Base-by-base conservation (phyloP, 2,113 vertebrate species). In the Nothobranchius furzeri region DNA sequence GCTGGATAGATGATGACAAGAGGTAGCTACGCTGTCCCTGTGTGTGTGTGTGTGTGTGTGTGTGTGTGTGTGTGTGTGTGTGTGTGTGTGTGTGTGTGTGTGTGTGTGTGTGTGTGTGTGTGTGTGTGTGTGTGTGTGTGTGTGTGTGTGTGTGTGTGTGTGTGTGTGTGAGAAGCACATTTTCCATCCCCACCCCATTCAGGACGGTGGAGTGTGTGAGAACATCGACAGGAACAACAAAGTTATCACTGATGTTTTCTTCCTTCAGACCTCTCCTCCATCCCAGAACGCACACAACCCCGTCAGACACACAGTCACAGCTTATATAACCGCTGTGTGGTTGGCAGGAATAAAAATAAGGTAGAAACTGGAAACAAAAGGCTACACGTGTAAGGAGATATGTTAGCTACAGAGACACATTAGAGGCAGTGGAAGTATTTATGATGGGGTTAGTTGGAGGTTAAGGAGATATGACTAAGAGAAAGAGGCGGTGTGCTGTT, bases 191-290 rank as follows among this genome's bases (percentile, higher is more conserved):
- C 49, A 40, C 59, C 71, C 59, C 14, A 60, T 59, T 43, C 54
- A 37, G 59, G 49, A 58, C 42, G 3, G 2, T 9, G 24, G 57
- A 65, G 50, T 61, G 49, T 75, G 57, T 73, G 69, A 84, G 67
- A 78, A 74, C 68, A 75, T 25, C 15, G 53, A 57, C 79, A 85
- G 62, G 68, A 78, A 69, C 47, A 80, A 87, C 71, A 88, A 64
- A 82, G 50, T 88, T 88, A 89, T 89, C 90, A 64, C 47, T 66
- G 68, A 83, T 82, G 70, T 78, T 82, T 75, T 84, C 83, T 74
- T 84, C 79, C 78, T 64, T 46, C 40, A 14, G 69, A 86, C 78
- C 65, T 30, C 76, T 68, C 75, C 79, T 81, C 78, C 42, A 82
- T 90, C 86, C 86, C 57, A 79, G 83, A 86, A 88, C 59, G 14